Evolutionary conservation across 1,140 invertebrate genomes (phyloP), one percentile per base, ranked within the genome.

Genomic region (Lepidurus couesii): DNA sequence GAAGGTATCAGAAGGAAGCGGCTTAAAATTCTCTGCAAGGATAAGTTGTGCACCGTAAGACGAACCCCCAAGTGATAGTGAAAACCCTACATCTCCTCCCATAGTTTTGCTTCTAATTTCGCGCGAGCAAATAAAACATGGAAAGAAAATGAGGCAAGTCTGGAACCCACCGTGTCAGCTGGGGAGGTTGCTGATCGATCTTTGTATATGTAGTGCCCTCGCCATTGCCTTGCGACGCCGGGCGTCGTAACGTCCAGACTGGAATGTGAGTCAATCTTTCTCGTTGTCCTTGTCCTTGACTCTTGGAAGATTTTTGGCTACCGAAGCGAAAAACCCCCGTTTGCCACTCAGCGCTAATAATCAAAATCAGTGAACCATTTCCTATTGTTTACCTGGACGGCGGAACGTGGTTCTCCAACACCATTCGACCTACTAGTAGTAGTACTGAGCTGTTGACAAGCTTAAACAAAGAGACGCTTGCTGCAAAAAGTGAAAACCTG

Each of bases 171-270:
- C n/a, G 53, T 65, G 53, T 65, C 53, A 65, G 53, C 53, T 7
- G 53, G 53, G 53, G 13, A 65, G 53, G 53, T 65, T 65, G 34
- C 34, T 34, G 53, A 65, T 65, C 53, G 53, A 65, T 65, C 53
- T 65, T 34, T 21, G 53, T 65, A 65, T 65, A 65, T 65, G 53
- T 65, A 65, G 53, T 65, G 53, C 53, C 7, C 53, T 65, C 53
- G 53, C 53, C 53, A 65, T 65, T 65, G 53, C 53, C 53, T 65
- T 65, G 53, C 53, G 53, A 65, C 53, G 53, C 53, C 53, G 53
- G 53, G 53, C 53, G 53, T 65, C 53, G 16, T 65, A 65, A 21
- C 53, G 21, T 13, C 16, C 53, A 65, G 53, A 65, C 53, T n/a
- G 53, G 53, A 65, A 65, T 65, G 53, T 65, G 53, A 65, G 53